phyloP scores from a whole-genome alignment of 35 echinoderm and acorn worm species.

The Ophiothrix spiculata region DNA sequence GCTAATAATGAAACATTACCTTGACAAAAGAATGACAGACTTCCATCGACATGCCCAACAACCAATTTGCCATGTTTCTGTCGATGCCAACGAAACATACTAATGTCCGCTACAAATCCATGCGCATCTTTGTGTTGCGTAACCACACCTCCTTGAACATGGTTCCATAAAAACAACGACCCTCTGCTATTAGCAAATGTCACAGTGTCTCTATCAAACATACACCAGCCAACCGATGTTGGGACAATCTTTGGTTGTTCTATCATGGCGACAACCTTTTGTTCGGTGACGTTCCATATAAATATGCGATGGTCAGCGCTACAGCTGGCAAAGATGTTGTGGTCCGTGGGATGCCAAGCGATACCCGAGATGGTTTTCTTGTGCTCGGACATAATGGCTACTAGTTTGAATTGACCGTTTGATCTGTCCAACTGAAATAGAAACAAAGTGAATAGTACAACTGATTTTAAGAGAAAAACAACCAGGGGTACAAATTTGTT shows the following conservation, averaged over 20 bases:
- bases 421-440: conserved; percentile 68
- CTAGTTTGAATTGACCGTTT: conserved; percentile 85
- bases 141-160: conserved; percentile 4
- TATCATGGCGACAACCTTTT: conserved; percentile 42
- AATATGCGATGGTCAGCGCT: conserved; percentile 69
- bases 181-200: conserved; percentile 69
- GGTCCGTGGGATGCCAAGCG: conserved; percentile 76
- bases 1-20: no score
- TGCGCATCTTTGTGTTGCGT: conserved; percentile 69
- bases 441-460: conserved; percentile 2
- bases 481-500: no score
- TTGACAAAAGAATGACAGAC: conserved; percentile 75
- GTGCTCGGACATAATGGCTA: conserved; percentile 96
- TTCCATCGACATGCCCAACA: conserved; percentile 88
- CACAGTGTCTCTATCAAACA: conserved; percentile 50
- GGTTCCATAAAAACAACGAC: conserved; percentile 73
- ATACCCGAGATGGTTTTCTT: conserved; percentile 92
- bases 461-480: no score
- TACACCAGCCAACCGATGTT: conserved; percentile 61
- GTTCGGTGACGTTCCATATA: conserved; percentile 83
- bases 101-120: conserved; percentile 68
- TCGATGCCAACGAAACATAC: conserved; percentile 68
- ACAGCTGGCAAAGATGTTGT: conserved; percentile 76
- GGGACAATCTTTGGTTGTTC: conserved; percentile 57
- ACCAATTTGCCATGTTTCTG: conserved; percentile 70